Conservation (phyloP, 35 echinoderm and acorn worm genomes). For the Stichopus chloronotus region DNA sequence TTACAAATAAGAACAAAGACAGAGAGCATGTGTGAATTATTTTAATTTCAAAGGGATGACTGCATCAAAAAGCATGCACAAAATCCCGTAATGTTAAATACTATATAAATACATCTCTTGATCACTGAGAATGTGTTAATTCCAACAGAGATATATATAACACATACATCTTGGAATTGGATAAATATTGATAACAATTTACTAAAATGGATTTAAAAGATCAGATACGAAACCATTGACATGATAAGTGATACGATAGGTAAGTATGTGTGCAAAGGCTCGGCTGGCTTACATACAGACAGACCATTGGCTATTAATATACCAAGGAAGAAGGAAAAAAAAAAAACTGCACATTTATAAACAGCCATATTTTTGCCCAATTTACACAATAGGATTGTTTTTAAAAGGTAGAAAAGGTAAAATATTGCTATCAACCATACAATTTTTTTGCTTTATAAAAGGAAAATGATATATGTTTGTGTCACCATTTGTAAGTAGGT, state of each 20-base stretch:
- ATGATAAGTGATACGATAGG: not conserved
- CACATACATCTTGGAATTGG: slow-evolving; percentile 14
- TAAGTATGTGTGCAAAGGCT: not conserved
- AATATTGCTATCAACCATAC: slow-evolving; percentile 42
- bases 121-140: not conserved
- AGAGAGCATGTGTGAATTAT: not conserved
- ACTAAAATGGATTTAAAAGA: slow-evolving; percentile 41
- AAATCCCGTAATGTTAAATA: not conserved
- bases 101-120: not conserved
- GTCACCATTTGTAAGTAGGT: not conserved
- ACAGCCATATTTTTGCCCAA: not conserved
- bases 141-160: not conserved
- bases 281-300: not conserved
- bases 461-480: not conserved
- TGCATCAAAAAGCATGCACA: slow-evolving; percentile 37
- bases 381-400: slow-evolving; percentile 29
- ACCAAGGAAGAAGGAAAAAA: not conserved
- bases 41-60: slow-evolving; percentile 32
- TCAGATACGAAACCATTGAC: slow-evolving; percentile 27
- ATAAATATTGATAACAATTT: slow-evolving; percentile 48
- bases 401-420: slow-evolving; percentile 36
- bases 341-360: not conserved
- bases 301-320: not conserved
- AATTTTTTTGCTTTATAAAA: not conserved
- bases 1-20: too few relatives aligned